These are phyloP conservation scores for Tinea trinotella DNA, from an alignment of 2,888 invertebrate genomes.

Conservation along the genomic window DNA sequence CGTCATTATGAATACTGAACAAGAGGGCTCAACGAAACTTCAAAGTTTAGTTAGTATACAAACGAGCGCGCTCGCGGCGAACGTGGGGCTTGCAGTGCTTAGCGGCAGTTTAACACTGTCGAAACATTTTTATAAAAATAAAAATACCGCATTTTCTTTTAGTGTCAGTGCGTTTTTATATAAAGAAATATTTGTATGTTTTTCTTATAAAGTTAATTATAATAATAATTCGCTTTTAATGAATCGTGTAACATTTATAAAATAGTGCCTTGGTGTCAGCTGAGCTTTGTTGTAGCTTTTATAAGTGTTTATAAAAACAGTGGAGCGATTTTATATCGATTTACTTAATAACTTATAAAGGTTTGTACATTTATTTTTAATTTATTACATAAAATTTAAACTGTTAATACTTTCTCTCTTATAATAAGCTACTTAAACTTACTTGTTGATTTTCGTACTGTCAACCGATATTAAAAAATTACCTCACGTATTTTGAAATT, in stretches of 20 bases:
- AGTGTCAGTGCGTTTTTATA: slow-evolving; percentile 5
- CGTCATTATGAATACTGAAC: slow-evolving; percentile 28
- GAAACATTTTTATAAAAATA: slow-evolving; percentile 33
- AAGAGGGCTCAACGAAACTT: slow-evolving; percentile 36
- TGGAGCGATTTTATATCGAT: slow-evolving; percentile 7
- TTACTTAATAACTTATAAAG: not conserved
- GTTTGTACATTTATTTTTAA: not conserved
- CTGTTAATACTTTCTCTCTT: too few relatives aligned
- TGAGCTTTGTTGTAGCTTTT: not conserved
- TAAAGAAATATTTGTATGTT: not conserved
- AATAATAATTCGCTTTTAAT: not conserved
- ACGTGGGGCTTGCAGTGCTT: slow-evolving; percentile 30
- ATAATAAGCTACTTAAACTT: too few relatives aligned
- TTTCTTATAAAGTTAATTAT: not conserved
- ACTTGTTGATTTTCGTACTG: not conserved
- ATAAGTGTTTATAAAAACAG: not conserved
- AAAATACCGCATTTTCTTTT: not conserved
- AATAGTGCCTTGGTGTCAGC: slow-evolving; percentile 1
- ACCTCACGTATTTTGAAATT: not conserved
- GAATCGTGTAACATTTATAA: not conserved
- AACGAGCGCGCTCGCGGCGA: slow-evolving; percentile 54
- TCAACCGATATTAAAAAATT: too few relatives aligned
- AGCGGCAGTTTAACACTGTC: slow-evolving; percentile 33
- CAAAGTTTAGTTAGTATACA: slow-evolving; percentile 38
- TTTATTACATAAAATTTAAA: not conserved